A percentile compares a stretch with the other conserved stretches of the same genome.
These are phyloP conservation scores for Gymnothorax javanicus DNA, from an alignment of 2,797 vertebrate species.

Conservation along the genomic window DNA sequence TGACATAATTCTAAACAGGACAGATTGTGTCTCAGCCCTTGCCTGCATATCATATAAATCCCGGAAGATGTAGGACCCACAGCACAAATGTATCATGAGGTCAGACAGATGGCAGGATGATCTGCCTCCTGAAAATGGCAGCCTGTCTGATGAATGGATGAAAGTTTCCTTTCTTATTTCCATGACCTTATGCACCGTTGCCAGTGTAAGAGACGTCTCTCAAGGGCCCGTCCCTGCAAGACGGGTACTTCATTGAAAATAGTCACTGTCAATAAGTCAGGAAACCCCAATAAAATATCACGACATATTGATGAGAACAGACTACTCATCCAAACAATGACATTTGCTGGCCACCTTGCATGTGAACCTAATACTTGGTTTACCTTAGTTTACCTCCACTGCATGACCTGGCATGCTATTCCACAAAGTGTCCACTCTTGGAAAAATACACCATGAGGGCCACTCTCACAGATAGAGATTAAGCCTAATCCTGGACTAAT, in stretches of 20 bases:
- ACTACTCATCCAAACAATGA: no score
- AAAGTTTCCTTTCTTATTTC: constrained; percentile 13
- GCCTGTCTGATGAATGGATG: constrained; percentile 37
- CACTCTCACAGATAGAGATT: no score
- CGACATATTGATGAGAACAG: background rate
- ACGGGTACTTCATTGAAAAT: background rate
- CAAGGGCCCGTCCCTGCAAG: constrained; percentile 17
- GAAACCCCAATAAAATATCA: background rate
- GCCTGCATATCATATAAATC: background rate
- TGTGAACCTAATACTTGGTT: no score
- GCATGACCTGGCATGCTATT: no score
- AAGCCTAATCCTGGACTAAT: no score
- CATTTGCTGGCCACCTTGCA: no score
- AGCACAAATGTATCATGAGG: background rate
- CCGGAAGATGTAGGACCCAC: background rate
- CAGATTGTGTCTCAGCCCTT: background rate
- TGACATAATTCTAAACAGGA: background rate
- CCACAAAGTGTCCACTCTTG: no score
- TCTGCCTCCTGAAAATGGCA: constrained; percentile 43
- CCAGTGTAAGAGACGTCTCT: constrained; percentile 43
- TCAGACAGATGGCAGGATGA: constrained; percentile 8
- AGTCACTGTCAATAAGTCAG: background rate
- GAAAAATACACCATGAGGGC: no score
- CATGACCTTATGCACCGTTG: constrained; percentile 15
- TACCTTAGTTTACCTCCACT: no score